Conservation (phyloP, 2,113 vertebrate species). For the Proteles cristata region DNA sequence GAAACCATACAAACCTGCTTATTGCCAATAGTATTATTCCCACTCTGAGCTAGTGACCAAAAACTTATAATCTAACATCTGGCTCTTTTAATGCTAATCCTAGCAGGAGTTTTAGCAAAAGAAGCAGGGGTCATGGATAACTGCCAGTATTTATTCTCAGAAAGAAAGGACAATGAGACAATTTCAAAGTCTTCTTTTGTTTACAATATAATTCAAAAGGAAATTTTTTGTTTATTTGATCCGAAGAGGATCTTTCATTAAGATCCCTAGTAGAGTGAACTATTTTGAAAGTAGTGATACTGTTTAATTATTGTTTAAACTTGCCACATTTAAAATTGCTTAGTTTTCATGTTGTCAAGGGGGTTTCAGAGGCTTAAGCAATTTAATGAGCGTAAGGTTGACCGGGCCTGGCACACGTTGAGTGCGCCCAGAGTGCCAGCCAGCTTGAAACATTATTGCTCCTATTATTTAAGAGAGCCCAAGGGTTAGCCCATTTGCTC, state of each 20-base stretch:
- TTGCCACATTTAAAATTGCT: neutral
- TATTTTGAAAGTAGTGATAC: slow-evolving; percentile 49
- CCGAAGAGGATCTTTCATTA: slow-evolving; percentile 54
- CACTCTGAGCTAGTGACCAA: slow-evolving; percentile 44
- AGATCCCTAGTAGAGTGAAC: neutral
- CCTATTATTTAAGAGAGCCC: neutral
- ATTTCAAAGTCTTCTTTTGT: slow-evolving; percentile 71
- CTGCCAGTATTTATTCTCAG: slow-evolving; percentile 44
- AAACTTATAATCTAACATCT: slow-evolving; percentile 56
- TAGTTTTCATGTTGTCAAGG: neutral
- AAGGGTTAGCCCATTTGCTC: too few relatives aligned
- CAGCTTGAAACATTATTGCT: neutral
- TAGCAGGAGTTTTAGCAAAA: slow-evolving; percentile 28
- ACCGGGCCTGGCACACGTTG: neutral
- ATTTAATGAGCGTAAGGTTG: neutral
- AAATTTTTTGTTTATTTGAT: slow-evolving; percentile 55
- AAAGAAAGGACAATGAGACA: neutral
- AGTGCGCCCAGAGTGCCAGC: neutral
- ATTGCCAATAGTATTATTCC: neutral
- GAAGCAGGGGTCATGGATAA: neutral
- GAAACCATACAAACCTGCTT: neutral
- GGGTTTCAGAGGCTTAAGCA: neutral
- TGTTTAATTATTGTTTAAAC: slow-evolving; percentile 28
- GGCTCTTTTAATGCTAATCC: slow-evolving; percentile 44
- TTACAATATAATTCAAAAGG: slow-evolving; percentile 72